Evolutionary conservation across 2,797 vertebrate genomes (phyloP).

Genomic region (Mus minutoides): DNA sequence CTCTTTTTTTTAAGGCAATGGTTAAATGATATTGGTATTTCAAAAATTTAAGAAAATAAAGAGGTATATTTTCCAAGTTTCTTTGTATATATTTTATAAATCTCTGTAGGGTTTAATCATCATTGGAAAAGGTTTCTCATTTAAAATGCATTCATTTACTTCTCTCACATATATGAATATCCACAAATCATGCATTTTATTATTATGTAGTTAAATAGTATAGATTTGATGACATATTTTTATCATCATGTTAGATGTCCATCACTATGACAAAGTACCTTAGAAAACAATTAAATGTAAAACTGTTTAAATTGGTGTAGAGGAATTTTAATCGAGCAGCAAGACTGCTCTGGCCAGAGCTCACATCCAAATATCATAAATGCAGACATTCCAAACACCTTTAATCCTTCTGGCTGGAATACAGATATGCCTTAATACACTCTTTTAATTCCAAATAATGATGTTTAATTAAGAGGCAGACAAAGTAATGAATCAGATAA

Average conservation of each 20-base stretch:
- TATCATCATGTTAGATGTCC: not conserved
- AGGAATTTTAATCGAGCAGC: not conserved
- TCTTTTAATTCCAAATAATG: not conserved
- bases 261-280: not conserved
- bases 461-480: not conserved
- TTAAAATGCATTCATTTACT: not conserved
- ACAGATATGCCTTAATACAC: not conserved
- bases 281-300: not conserved
- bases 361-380: not conserved
- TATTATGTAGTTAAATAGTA: conserved; percentile 17
- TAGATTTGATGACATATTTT: not conserved
- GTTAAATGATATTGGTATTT: conserved; percentile 15
- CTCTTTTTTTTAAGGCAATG: not conserved
- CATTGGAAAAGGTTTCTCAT: not conserved
- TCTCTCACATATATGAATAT: not conserved
- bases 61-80: not conserved
- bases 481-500: not conserved
- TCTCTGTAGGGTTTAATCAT: not conserved
- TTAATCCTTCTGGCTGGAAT: not conserved
- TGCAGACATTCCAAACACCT: not conserved
- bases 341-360: not conserved
- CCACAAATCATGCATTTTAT: not conserved
- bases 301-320: not conserved
- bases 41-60: conserved; percentile 25
- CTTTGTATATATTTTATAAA: not conserved